Evolutionary conservation across 2,888 invertebrate species (phyloP).

Genomic region (Lochmaea capreae): DNA sequence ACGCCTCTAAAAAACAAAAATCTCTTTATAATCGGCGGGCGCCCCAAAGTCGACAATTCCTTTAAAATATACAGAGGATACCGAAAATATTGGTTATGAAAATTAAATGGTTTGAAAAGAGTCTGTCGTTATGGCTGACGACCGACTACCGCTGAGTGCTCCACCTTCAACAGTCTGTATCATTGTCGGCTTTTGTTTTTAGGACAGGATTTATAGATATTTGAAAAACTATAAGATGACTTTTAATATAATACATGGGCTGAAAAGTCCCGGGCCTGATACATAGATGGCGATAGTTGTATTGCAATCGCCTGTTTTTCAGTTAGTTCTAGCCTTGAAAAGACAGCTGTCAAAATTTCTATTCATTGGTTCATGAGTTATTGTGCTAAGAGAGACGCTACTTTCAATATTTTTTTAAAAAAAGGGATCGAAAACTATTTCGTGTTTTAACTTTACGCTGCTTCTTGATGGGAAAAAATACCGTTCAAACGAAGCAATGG

Average conservation of each 20-base stretch:
- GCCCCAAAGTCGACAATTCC: constrained; percentile 14
- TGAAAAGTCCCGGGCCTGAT: too few relatives aligned
- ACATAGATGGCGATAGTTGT: too few relatives aligned
- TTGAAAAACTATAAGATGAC: neutral
- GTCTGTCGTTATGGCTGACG: constrained; percentile 4
- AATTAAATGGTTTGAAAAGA: constrained; percentile 37
- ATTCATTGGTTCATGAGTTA: too few relatives aligned
- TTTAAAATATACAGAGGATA: constrained; percentile 27
- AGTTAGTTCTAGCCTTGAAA: too few relatives aligned
- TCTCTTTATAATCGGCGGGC: constrained; percentile 22
- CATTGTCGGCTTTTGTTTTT: constrained; percentile 15
- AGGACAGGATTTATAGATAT: constrained; percentile 3
- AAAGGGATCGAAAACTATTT: too few relatives aligned
- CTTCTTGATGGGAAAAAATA: too few relatives aligned
- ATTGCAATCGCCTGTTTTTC: too few relatives aligned
- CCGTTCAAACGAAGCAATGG: too few relatives aligned
- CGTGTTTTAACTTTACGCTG: too few relatives aligned
- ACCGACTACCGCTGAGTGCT: constrained; percentile 14
- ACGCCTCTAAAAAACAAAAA: constrained; percentile 54
- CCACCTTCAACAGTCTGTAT: neutral
- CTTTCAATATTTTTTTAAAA: too few relatives aligned
- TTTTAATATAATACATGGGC: neutral
- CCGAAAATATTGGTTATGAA: constrained; percentile 41
- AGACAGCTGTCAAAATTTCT: too few relatives aligned
- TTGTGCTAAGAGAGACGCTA: too few relatives aligned